These are phyloP conservation scores for Melipona bicolor DNA, from an alignment of 2,888 invertebrate genomes.

Conservation along the genomic window DNA sequence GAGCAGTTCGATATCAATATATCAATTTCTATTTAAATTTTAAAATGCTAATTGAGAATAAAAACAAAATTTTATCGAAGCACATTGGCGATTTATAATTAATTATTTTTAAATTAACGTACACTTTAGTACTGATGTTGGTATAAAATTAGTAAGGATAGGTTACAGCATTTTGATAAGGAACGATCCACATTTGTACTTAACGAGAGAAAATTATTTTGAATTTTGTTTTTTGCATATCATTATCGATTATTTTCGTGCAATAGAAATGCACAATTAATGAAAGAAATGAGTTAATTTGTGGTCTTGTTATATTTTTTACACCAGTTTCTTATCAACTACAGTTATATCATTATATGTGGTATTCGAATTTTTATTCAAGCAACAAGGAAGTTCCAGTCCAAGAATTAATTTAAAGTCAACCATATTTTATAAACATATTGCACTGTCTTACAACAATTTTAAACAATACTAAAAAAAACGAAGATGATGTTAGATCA, in stretches of 20 bases:
- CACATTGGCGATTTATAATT: slow-evolving; percentile 31
- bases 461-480: not conserved
- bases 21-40: slow-evolving; percentile 18
- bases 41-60: slow-evolving; percentile 7
- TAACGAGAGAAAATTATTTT: slow-evolving; percentile 56
- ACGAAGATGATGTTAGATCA: not conserved
- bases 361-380: slow-evolving; percentile 22
- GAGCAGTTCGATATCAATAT: slow-evolving; percentile 1
- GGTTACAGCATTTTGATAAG: slow-evolving; percentile 61
- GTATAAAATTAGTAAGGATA: slow-evolving; percentile 47
- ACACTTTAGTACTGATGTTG: slow-evolving; percentile 33
- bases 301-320: not conserved
- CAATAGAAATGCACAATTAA: slow-evolving; percentile 26
- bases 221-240: slow-evolving; percentile 42
- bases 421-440: slow-evolving; percentile 10
- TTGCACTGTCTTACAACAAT: slow-evolving; percentile 28
- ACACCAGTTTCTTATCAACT: not conserved
- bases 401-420: slow-evolving; percentile 12
- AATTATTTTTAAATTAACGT: slow-evolving; percentile 43
- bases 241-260: slow-evolving; percentile 59
- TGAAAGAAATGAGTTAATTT: not conserved
- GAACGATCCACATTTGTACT: slow-evolving; percentile 63
- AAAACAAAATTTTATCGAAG: slow-evolving; percentile 24
- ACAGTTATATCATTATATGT: slow-evolving; percentile 18
- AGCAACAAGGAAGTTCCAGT: slow-evolving; percentile 27